Evolutionary conservation across 2,113 vertebrate species (phyloP).

Genomic region (Apaloderma vittatum): DNA sequence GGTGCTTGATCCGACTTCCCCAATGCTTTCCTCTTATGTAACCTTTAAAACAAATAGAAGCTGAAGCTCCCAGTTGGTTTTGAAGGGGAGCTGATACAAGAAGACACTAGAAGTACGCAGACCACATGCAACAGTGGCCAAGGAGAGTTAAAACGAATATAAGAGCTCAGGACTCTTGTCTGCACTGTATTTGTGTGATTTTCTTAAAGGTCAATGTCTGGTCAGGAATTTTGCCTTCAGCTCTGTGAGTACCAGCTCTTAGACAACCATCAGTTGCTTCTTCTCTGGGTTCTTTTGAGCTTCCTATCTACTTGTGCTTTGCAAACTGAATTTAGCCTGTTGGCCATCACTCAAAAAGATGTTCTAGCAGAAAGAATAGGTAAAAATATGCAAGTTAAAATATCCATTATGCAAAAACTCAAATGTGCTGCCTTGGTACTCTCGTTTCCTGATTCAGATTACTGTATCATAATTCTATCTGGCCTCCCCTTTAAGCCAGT

Average conservation of each 20-base stretch:
- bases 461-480: neutral
- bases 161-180: neutral
- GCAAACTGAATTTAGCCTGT: neutral
- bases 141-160: neutral
- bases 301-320: neutral
- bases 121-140: neutral
- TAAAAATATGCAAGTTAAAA: neutral
- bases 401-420: neutral
- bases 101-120: no score
- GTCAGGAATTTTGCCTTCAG: neutral
- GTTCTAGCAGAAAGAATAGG: neutral
- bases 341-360: neutral
- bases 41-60: neutral
- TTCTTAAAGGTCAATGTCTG: neutral
- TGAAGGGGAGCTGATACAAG: neutral
- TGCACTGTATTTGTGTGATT: neutral
- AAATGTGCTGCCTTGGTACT: neutral
- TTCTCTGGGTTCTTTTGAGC: neutral
- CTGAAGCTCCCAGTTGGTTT: neutral
- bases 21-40: neutral
- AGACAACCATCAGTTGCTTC: fast-evolving
- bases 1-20: neutral
- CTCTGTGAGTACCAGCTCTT: neutral
- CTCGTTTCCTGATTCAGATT: neutral
- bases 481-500: neutral